phyloP scores from a whole-genome alignment of 2,113 vertebrate species.

The Plotosus lineatus region DNA sequence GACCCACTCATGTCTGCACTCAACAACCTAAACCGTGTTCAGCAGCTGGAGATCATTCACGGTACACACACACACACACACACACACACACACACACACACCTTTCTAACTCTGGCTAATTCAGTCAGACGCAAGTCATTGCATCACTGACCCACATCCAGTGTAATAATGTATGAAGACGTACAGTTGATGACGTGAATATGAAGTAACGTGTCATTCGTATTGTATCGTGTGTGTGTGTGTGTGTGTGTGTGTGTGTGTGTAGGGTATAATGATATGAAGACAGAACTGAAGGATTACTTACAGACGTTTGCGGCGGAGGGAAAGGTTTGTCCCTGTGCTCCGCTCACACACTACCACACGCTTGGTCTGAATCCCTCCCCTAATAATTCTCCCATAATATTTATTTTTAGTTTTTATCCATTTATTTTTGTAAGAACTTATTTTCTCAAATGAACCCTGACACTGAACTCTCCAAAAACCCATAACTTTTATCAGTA shows the following conservation, averaged over 20 bases:
- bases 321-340: conserved; percentile 81
- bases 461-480: too few species aligned
- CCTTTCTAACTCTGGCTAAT: too few species aligned
- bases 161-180: too few species aligned
- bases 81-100: background rate
- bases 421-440: too few species aligned
- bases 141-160: too few species aligned
- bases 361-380: background rate
- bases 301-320: conserved; percentile 93
- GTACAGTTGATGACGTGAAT: too few species aligned
- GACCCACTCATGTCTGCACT: conserved; percentile 95
- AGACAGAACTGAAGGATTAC: conserved; percentile 94
- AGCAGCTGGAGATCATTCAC: conserved; percentile 95
- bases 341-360: background rate
- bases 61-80: conserved; percentile 64
- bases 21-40: conserved; percentile 87
- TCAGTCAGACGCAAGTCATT: too few species aligned
- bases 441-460: too few species aligned
- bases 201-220: too few species aligned
- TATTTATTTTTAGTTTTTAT: background rate
- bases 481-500: too few species aligned
- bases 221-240: background rate
- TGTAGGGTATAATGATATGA: conserved; percentile 95
- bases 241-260: conserved; percentile 3
- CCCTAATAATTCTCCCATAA: background rate